Percentiles rank a stretch among this genome's conserved stretches.
Conservation (phyloP, 2,888 invertebrate species). For the Arrhopalites spinosus region DNA sequence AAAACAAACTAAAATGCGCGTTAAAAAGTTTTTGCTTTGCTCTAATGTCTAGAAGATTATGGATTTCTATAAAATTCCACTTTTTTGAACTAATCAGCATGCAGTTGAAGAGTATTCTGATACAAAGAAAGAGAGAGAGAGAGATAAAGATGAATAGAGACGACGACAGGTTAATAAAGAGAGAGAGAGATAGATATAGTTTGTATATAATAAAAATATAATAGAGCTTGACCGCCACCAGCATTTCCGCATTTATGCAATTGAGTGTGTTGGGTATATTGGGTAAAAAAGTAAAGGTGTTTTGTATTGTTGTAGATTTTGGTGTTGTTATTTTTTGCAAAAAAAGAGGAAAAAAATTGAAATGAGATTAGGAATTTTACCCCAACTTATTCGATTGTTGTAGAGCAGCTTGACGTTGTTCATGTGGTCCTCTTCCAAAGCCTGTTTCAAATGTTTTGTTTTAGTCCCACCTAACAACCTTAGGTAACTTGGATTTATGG, state of each 20-base stretch:
- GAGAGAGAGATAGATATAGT: neutral
- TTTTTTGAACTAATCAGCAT: constrained; percentile 2
- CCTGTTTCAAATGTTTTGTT: too few species aligned
- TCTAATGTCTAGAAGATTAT: constrained; percentile 13
- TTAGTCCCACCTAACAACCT: too few species aligned
- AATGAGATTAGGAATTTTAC: constrained; percentile 28
- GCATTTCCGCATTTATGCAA: constrained; percentile 1
- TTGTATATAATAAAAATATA: too few species aligned
- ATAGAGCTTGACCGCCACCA: constrained; percentile 34
- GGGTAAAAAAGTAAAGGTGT: too few species aligned
- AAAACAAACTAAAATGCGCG: constrained; percentile 21
- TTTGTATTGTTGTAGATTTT: neutral
- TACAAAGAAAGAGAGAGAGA: neutral
- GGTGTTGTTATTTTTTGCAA: neutral
- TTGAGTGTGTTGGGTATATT: neutral
- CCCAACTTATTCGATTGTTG: constrained; percentile 38
- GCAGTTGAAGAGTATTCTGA: neutral
- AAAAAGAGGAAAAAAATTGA: constrained; percentile 14
- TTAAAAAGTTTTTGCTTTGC: constrained; percentile 26
- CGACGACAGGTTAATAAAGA: neutral
- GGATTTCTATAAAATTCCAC: constrained; percentile 1
- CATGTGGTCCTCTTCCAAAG: constrained; percentile 11
- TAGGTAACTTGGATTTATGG: too few species aligned
- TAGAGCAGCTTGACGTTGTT: constrained; percentile 27
- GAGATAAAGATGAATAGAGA: neutral